Evolutionary conservation across 2,888 invertebrate genomes (phyloP).

Genomic region (Eretmocerus hayati): DNA sequence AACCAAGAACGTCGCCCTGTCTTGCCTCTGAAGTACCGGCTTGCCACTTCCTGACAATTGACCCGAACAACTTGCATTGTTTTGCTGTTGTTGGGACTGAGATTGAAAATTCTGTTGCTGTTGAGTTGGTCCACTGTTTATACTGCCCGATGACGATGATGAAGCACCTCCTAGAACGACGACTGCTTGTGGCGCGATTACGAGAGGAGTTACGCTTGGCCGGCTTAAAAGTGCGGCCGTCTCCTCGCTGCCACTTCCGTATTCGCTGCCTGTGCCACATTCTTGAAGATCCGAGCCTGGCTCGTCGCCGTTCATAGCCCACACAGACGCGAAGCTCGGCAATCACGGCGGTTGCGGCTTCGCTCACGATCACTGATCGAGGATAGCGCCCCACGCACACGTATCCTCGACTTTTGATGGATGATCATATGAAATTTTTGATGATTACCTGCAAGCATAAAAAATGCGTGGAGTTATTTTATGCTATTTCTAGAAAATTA

Average conservation of each 20-base stretch:
- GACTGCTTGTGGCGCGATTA: conserved; percentile 32
- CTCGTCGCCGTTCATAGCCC: conserved; percentile 37
- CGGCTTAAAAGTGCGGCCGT: conserved; percentile 71
- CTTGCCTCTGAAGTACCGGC: conserved; percentile 78
- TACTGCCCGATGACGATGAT: conserved; percentile 11
- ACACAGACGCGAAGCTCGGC: too few species aligned
- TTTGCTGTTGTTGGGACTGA: not conserved
- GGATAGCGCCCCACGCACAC: too few species aligned
- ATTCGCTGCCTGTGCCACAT: conserved; percentile 40
- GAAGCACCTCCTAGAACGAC: conserved; percentile 35
- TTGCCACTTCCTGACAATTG: conserved; percentile 53
- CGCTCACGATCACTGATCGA: too few species aligned
- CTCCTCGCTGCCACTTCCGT: conserved; percentile 67
- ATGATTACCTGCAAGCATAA: too few species aligned
- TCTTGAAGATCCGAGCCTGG: conserved; percentile 24
- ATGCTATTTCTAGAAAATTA: too few species aligned
- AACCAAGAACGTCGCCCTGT: conserved; percentile 71
- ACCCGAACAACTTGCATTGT: not conserved
- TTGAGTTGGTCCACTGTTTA: not conserved
- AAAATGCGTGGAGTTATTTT: too few species aligned
- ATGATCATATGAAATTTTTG: too few species aligned
- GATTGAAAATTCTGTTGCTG: not conserved
- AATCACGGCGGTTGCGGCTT: too few species aligned
- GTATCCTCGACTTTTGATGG: too few species aligned
- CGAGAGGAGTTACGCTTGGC: conserved; percentile 49